Evolutionary conservation across 2,888 invertebrate genomes (phyloP), one percentile per base, ranked within the genome.

Genomic region (Apantesis nais): DNA sequence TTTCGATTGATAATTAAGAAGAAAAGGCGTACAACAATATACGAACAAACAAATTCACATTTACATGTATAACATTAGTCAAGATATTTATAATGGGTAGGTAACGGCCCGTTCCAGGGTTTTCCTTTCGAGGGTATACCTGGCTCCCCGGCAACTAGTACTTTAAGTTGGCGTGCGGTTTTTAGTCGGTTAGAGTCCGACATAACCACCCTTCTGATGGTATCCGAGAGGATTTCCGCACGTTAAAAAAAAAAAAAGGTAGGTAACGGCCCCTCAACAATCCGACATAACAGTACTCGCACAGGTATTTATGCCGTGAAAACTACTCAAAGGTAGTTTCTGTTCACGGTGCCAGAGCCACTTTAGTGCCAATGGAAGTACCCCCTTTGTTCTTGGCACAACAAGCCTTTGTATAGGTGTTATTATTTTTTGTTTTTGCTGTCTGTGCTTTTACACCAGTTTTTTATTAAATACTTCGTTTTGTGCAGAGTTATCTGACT

Each of bases 301-400:
- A 29, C 25, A 25, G 58, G 55, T 55, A 55, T 55, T 55, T 55
- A 55, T 55, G 55, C 25, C n/a, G 48, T 52, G 48, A 52, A 52
- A 52, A 52, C 48, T 9, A 52, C n/a, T 52, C 48, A n/a, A 52
- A 52, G 48, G 16, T 7, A 55, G 55, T 55, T 25, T 29, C 55
- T 25, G 25, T 55, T 55, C 25, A 29, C 29, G 29, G 58, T 58
- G 58, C 58, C 58, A 58, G 29, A 16, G 9, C 29, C 16, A 58
- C 58, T 58, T 29, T 16, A 58, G 29, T 58, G 58, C 29, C 58
- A 58, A 58, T 58, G 58, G 1, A 58, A 58, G 29, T 58, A 8
- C 58, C 55, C 29, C 14, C 58, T 58, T 58, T 58, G 58, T 58
- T 58, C 29, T 16, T 58, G 16, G 29, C 58, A 29, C 58, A 25